A percentile compares a stretch with the other conserved stretches of the same genome.
These are phyloP conservation scores for Caenorhabditis panamensis DNA, from an alignment of 2,888 invertebrate genomes.

Conservation along the genomic window DNA sequence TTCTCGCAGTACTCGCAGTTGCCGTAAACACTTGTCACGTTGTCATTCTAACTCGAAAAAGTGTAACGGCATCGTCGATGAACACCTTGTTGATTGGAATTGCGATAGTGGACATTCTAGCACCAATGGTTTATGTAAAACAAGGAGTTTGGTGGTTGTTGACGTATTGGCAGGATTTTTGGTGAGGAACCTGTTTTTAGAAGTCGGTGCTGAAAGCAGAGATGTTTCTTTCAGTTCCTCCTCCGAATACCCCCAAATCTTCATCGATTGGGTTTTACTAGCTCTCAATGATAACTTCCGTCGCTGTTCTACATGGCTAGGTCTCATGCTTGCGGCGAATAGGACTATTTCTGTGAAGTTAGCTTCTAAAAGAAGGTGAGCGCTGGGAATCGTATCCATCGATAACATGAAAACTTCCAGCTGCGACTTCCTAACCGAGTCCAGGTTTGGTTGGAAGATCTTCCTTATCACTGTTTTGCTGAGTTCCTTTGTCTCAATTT, in stretches of 20 bases:
- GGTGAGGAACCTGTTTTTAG: background rate
- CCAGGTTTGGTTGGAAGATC: background rate
- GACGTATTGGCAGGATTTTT: background rate
- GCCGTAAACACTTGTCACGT: constrained; percentile 15
- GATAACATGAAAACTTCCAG: background rate
- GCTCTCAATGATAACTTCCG: background rate
- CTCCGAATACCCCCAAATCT: background rate
- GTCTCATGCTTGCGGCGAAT: background rate
- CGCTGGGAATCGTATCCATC: background rate
- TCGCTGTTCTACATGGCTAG: background rate
- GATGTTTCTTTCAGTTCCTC: background rate
- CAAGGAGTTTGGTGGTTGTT: background rate
- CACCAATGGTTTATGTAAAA: constrained; percentile 21
- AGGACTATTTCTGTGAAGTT: background rate
- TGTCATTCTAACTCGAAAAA: background rate
- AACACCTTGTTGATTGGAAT: constrained; percentile 28
- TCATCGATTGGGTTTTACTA: background rate
- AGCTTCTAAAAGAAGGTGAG: background rate
- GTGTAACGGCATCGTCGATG: constrained; percentile 34
- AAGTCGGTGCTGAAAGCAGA: too few relatives aligned
- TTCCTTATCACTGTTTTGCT: background rate
- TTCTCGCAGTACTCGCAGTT: background rate
- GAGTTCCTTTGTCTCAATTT: background rate
- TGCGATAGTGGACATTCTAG: constrained; percentile 25
- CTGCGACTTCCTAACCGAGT: background rate